Conservation (phyloP, 2,113 vertebrate genomes). For the Aplodontia rufa region DNA sequence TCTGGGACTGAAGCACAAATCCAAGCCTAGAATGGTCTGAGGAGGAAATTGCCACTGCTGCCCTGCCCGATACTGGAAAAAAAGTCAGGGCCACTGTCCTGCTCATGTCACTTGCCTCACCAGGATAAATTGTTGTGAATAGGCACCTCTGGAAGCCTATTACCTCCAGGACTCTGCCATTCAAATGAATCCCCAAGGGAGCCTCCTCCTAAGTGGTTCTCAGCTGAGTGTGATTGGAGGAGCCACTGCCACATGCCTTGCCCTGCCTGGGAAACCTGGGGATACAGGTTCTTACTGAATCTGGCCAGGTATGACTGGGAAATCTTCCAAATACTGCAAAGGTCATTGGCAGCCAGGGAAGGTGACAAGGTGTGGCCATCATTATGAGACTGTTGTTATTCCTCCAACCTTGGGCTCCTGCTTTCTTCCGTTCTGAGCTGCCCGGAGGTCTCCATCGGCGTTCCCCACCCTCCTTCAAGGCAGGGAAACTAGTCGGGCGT, state of each 20-base stretch:
- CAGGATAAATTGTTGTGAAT: background rate
- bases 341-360: background rate
- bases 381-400: no score
- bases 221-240: background rate
- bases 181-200: background rate
- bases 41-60: background rate
- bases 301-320: background rate
- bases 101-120: fast-evolving
- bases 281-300: background rate
- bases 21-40: no score
- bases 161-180: background rate
- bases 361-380: background rate
- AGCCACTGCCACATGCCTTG: no score
- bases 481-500: background rate
- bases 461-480: background rate
- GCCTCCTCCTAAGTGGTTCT: background rate
- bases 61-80: background rate
- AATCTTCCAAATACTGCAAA: background rate
- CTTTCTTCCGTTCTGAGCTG: background rate
- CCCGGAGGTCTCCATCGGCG: background rate
- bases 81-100: background rate
- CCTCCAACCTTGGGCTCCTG: background rate
- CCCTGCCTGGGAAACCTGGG: background rate
- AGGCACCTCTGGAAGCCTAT: background rate
- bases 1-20: background rate